Percentiles rank a stretch among this genome's conserved stretches.
phyloP scores from a whole-genome alignment of 2,888 invertebrate species.

The Plemyria rubiginata region DNA sequence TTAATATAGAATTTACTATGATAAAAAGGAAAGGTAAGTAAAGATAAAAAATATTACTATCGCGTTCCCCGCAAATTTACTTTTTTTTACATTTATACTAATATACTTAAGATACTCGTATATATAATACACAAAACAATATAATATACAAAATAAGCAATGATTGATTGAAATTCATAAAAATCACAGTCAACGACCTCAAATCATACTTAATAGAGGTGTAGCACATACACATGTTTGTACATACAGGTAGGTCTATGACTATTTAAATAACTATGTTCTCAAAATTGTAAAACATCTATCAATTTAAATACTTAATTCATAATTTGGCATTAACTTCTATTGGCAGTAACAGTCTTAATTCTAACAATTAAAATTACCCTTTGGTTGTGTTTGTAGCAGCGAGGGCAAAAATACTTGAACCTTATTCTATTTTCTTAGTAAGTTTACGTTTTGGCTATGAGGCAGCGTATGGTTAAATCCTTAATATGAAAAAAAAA shows the following conservation, averaged over 20 bases:
- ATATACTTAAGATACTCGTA: too few species aligned
- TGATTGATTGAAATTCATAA: neutral
- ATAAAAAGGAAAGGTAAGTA: too few species aligned
- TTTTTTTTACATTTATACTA: neutral
- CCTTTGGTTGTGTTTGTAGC: neutral
- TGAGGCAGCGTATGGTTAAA: too few species aligned
- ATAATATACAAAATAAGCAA: neutral
- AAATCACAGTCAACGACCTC: constrained; percentile 2
- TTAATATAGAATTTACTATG: too few species aligned
- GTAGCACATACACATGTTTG: neutral
- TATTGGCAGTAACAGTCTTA: neutral
- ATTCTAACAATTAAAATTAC: neutral
- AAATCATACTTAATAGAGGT: neutral
- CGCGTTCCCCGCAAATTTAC: neutral
- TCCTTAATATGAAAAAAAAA: too few species aligned
- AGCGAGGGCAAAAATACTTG: neutral
- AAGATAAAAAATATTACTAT: neutral
- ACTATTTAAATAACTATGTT: neutral
- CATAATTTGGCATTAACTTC: neutral
- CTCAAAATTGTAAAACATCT: neutral
- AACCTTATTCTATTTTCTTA: neutral
- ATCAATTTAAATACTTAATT: constrained; percentile 1
- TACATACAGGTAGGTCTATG: neutral
- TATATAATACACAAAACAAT: too few species aligned
- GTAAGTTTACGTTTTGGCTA: too few species aligned